Evolutionary conservation across 1,140 invertebrate genomes (phyloP).

Genomic region (Phenacoccus solenopsis): DNA sequence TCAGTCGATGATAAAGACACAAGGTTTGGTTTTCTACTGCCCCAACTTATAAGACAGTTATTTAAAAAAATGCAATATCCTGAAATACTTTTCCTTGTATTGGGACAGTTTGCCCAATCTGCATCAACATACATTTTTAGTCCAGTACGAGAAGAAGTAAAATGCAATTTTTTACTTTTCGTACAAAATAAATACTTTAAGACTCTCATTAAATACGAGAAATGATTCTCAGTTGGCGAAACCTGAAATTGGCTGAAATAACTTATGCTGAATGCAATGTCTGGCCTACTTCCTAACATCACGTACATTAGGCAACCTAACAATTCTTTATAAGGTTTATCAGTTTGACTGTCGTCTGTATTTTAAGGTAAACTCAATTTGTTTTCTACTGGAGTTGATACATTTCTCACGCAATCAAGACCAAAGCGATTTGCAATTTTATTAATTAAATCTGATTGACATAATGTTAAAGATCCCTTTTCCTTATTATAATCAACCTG

Average conservation of each 20-base stretch:
- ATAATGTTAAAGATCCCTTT: background rate
- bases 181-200: background rate
- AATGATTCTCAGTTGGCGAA: background rate
- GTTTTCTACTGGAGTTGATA: background rate
- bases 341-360: background rate
- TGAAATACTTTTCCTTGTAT: conserved; percentile 28
- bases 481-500: background rate
- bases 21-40: conserved; percentile 26
- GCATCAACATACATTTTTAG: conserved; percentile 32
- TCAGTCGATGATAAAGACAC: conserved; percentile 28
- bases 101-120: conserved; percentile 29
- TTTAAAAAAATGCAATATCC: conserved; percentile 26
- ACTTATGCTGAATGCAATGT: conserved; percentile 26
- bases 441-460: conserved; percentile 1
- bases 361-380: background rate
- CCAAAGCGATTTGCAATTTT: background rate
- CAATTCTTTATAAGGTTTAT: conserved; percentile 27
- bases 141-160: background rate
- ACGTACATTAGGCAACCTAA: conserved; percentile 33
- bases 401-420: background rate
- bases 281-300: conserved; percentile 33
- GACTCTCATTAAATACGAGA: background rate
- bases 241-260: conserved; percentile 21
- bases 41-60: conserved; percentile 24
- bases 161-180: background rate